Evolutionary conservation across 2,113 vertebrate species (phyloP).

Genomic region (Sporophila hypoxantha): DNA sequence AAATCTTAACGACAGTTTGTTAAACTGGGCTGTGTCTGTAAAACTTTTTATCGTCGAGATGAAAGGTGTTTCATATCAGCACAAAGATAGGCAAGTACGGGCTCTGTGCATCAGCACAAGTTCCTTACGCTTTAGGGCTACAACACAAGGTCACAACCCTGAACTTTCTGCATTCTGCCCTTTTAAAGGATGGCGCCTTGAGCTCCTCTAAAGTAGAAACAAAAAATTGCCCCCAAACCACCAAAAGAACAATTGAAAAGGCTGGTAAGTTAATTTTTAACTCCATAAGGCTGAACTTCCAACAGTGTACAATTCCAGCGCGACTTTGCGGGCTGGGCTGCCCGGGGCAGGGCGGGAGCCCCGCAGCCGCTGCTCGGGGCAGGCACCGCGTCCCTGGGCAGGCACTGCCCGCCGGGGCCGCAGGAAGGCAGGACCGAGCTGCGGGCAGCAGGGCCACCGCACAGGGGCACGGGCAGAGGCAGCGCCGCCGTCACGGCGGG

Average conservation of each 20-base stretch:
- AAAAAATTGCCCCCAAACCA: not conserved
- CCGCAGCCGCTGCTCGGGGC: too few species aligned
- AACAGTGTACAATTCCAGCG: rapidly evolving
- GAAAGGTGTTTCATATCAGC: not conserved
- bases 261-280: not conserved
- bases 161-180: too few species aligned
- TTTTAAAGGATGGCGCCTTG: not conserved
- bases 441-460: not conserved
- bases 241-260: not conserved
- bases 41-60: not conserved
- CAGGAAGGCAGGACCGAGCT: not conserved
- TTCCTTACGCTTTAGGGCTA: not conserved
- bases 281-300: not conserved
- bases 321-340: not conserved
- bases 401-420: not conserved
- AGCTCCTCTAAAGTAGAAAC: not conserved
- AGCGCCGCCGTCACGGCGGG: not conserved
- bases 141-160: not conserved
- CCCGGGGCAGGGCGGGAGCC: not conserved
- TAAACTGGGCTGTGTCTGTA: not conserved
- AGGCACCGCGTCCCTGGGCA: not conserved
- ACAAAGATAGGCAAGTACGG: too few species aligned
- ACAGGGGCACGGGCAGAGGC: not conserved
- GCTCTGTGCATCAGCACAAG: not conserved
- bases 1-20: too few species aligned